Evolutionary conservation across 1,140 invertebrate genomes (phyloP), one percentile per base, ranked within the genome.

Genomic region (Lineus longissimus): DNA sequence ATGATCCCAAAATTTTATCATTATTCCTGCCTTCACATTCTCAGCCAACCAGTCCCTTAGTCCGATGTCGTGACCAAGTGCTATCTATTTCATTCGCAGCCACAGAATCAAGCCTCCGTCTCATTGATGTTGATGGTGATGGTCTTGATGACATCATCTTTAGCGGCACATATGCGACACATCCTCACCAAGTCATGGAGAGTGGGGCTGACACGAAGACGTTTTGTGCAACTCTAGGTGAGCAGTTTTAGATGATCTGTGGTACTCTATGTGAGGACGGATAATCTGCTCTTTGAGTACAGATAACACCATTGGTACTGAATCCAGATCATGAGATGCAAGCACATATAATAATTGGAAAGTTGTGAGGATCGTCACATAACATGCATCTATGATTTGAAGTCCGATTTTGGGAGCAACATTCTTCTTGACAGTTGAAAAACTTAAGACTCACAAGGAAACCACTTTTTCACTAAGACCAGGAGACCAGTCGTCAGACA

Each of bases 81-180:
- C n/a, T n/a, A n/a, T n/a, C n/a, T 51, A 15, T 63, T 61, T n/a
- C n/a, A n/a, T n/a, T 61, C 45, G 1, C 55, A 75, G 76, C 62
- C 9, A 60, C 69, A 6, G 74, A 79, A 61, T 73, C 74, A 17
- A 70, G 68, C 60, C 57, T 78, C 2, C 40, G 69, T n/a, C 56
- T 77, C 11, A 6, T 75, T n/a, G 77, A 79, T 67, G 68, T 77
- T 30, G 73, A 79, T 66, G 67, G 62, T 36, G 77, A 79, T 66
- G 73, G 74, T 2, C 27, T 64, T 33, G 61, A 71, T 19, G 77
- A 79, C 58, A 58, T 78, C 13, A 57, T 79, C n/a, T 62, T 79
- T 47, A 66, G 71, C 23, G 27, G 70, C 0, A 59, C 63, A 4
- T 45, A 55, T 19, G 22, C 11, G 13, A 15, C 9, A 31, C 17